These are phyloP conservation scores for Syrrhaptes paradoxus DNA, from an alignment of 2,113 vertebrate species.

Conservation along the genomic window DNA sequence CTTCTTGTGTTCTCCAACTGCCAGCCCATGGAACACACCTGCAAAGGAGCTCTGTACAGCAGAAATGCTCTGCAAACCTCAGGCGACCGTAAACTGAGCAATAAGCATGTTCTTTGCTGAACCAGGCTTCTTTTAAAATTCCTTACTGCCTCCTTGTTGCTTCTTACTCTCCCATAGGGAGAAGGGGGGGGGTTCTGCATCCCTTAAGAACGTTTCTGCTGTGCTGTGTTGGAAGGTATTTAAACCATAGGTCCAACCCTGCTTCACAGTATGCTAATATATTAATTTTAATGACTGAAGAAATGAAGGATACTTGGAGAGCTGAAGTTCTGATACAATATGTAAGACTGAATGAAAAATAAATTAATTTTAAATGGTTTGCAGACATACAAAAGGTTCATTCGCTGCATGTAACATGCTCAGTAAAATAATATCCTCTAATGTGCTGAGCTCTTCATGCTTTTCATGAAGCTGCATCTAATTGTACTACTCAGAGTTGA, in stretches of 20 bases:
- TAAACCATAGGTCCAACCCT: not conserved
- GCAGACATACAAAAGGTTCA: constrained; percentile 42
- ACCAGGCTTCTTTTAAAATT: not conserved
- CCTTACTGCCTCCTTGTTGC: not conserved
- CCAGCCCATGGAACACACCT: not conserved
- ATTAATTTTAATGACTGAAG: not conserved
- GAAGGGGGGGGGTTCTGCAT: not conserved
- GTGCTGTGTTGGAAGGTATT: not conserved
- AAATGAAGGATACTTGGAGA: not conserved
- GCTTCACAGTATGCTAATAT: not conserved
- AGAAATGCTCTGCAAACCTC: not conserved
- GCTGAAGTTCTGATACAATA: constrained; percentile 14
- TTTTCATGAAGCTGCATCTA: constrained; percentile 45
- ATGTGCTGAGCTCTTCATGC: constrained; percentile 49
- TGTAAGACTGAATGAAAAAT: constrained; percentile 47
- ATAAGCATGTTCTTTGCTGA: not conserved
- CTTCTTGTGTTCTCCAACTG: not conserved
- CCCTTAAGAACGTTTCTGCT: not conserved
- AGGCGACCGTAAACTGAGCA: not conserved
- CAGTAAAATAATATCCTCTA: constrained; percentile 59
- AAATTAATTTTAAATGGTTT: constrained; percentile 62
- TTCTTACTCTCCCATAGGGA: not conserved
- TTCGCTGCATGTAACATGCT: constrained; percentile 21
- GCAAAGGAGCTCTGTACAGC: not conserved
- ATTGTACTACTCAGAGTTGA: constrained; percentile 57